A percentile compares a stretch with the other conserved stretches of the same genome.
Conservation (phyloP, 1,140 invertebrate species). For the Drosophila prosaltans region DNA sequence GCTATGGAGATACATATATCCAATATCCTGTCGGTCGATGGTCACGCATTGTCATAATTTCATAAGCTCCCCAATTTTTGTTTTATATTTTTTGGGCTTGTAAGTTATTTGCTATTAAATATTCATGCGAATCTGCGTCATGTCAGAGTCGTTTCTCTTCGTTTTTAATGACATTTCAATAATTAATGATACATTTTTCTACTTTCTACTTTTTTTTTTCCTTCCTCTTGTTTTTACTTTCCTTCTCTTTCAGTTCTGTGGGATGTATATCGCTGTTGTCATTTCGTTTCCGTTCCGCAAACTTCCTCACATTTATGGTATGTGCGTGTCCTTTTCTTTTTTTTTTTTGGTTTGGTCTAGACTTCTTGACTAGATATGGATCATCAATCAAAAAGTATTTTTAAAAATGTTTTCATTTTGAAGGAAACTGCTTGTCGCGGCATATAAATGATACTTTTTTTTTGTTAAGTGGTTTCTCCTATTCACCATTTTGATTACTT, state of each 20-base stretch:
- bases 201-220: slow-evolving; percentile 57
- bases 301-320: slow-evolving; percentile 30
- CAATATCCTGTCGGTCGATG: slow-evolving; percentile 69
- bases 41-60: slow-evolving; percentile 79
- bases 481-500: slow-evolving; percentile 53
- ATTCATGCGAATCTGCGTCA: slow-evolving; percentile 77
- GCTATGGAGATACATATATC: slow-evolving; percentile 9
- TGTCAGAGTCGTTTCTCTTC: slow-evolving; percentile 61
- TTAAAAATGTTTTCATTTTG: slow-evolving; percentile 70
- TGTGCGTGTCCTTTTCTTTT: slow-evolving; percentile 66
- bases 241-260: not conserved
- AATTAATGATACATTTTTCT: slow-evolving; percentile 62
- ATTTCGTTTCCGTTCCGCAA: slow-evolving; percentile 37
- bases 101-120: slow-evolving; percentile 68
- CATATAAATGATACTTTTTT: slow-evolving; percentile 75
- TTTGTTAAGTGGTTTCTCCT: slow-evolving; percentile 30
- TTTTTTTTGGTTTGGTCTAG: slow-evolving; percentile 34
- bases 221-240: slow-evolving; percentile 31
- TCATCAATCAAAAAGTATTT: slow-evolving; percentile 75
- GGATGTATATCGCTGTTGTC: slow-evolving; percentile 21
- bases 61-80: slow-evolving; percentile 22
- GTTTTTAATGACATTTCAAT: slow-evolving; percentile 79
- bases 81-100: slow-evolving; percentile 21
- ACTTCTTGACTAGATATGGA: slow-evolving; percentile 61
- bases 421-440: slow-evolving; percentile 65